Conservation (phyloP, 2,113 vertebrate genomes). For the Indri indri region DNA sequence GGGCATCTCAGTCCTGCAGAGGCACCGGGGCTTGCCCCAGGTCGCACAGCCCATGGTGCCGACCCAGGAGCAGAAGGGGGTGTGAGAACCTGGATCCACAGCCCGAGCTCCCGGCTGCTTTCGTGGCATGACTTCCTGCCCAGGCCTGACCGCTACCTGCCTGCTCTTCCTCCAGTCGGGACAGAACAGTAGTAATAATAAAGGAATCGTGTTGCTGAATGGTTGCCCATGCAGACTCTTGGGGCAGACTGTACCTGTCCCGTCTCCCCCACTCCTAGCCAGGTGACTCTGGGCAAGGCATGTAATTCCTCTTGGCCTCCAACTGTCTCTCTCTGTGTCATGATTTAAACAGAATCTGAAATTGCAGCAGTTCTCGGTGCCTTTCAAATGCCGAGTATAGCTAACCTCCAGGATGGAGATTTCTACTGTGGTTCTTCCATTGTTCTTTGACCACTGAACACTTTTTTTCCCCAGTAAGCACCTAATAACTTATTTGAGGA, state of each 20-base stretch:
- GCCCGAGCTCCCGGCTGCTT: neutral
- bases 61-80: neutral
- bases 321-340: neutral
- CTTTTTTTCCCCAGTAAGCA: neutral
- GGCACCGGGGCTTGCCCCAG: neutral
- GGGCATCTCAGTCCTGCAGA: neutral
- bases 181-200: neutral
- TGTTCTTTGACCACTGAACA: neutral
- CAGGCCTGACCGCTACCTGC: neutral
- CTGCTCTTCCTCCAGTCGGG: neutral
- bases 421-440: neutral
- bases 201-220: neutral
- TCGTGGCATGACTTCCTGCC: neutral
- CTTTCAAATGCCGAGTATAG: neutral
- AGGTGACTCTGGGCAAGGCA: neutral
- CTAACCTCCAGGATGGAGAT: neutral
- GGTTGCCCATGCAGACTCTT: neutral
- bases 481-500: neutral
- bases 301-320: neutral
- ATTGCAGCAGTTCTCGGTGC: neutral
- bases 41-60: neutral
- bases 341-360: neutral
- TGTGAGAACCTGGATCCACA: neutral
- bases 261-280: neutral
- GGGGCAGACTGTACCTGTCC: neutral